Evolutionary conservation across 2,888 invertebrate genomes (phyloP).

Genomic region (Tolmerus cingulatus): DNA sequence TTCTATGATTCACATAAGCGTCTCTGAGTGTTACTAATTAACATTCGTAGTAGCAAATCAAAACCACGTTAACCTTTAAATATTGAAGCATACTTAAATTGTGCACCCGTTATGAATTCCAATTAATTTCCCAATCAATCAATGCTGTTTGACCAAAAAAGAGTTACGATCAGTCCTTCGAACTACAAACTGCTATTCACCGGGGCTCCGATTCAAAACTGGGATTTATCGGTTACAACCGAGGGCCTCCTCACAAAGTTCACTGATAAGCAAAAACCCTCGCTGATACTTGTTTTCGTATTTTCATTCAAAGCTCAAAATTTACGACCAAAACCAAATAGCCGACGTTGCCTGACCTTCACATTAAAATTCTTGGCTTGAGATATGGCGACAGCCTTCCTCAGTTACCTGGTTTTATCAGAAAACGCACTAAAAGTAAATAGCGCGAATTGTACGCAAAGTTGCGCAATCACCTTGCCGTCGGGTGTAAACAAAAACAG

Average conservation of each 20-base stretch:
- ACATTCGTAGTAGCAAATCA: not conserved
- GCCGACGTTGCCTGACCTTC: not conserved
- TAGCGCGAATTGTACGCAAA: not conserved
- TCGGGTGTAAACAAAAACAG: not conserved
- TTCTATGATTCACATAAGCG: not conserved
- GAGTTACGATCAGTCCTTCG: not conserved
- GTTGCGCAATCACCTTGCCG: not conserved
- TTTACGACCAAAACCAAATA: constrained; percentile 8
- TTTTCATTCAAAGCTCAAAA: not conserved
- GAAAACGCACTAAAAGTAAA: not conserved
- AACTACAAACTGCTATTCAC: not conserved
- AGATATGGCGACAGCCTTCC: not conserved
- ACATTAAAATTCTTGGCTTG: constrained; percentile 19
- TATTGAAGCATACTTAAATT: not conserved
- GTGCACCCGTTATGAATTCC: not conserved
- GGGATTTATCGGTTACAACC: not conserved
- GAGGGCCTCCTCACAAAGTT: not conserved
- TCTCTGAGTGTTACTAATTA: not conserved
- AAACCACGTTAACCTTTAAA: not conserved
- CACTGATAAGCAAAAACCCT: not conserved
- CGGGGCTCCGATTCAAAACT: not conserved
- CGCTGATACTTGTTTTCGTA: not conserved
- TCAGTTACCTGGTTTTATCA: constrained; percentile 6
- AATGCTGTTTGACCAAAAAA: not conserved
- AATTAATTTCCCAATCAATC: not conserved